Evolutionary conservation across 2,113 vertebrate species (phyloP).

Genomic region (Merops nubicus): DNA sequence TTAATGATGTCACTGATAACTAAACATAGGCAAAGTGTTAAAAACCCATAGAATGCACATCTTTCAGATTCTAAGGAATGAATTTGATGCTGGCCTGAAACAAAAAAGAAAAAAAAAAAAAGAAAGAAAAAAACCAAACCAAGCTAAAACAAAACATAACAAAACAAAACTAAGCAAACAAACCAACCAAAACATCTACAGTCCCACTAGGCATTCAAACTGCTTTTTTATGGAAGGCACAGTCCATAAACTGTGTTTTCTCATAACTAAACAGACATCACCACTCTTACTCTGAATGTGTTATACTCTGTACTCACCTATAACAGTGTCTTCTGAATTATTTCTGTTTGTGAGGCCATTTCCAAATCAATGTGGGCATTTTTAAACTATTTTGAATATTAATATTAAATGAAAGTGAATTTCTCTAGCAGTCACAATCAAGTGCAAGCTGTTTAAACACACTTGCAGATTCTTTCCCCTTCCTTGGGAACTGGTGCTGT

Average conservation of each 20-base stretch:
- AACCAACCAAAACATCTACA: background rate
- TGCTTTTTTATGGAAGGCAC: background rate
- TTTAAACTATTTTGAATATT: background rate
- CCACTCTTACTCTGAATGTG: background rate
- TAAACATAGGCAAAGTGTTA: background rate
- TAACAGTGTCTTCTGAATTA: background rate
- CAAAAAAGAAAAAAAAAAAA: fast-evolving
- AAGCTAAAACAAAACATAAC: background rate
- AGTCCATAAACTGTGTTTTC: background rate
- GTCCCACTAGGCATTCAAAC: background rate
- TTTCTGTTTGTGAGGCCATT: background rate
- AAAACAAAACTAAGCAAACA: background rate
- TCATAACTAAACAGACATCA: background rate
- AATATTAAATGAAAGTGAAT: background rate
- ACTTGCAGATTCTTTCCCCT: background rate
- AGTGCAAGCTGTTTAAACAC: background rate
- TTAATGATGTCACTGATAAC: slow-evolving; percentile 27
- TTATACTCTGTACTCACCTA: background rate
- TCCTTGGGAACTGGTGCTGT: background rate
- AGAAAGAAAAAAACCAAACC: background rate
- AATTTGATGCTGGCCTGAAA: background rate
- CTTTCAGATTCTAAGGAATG: background rate
- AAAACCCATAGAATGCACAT: background rate
- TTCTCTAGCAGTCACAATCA: background rate
- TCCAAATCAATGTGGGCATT: background rate